phyloP scores from a whole-genome alignment of 1,140 invertebrate genomes.

The Pseudomyrmex cubaensis region DNA sequence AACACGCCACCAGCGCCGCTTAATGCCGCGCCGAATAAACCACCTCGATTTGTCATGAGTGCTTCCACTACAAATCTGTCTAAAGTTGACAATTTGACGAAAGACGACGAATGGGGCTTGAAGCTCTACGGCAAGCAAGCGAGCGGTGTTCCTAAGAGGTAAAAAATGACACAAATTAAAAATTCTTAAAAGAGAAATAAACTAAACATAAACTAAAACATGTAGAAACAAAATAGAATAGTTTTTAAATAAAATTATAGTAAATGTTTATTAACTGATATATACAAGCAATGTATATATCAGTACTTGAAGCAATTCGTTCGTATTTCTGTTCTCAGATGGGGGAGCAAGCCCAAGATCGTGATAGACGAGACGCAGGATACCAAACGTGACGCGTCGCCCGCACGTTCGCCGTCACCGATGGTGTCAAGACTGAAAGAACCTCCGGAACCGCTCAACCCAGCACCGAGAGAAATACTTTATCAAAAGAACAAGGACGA shows the following conservation, averaged over 20 bases:
- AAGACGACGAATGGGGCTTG: slow-evolving; percentile 92
- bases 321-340: slow-evolving; percentile 67
- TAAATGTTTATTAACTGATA: slow-evolving; percentile 5
- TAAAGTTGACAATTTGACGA: slow-evolving; percentile 78
- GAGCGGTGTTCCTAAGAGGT: slow-evolving; percentile 81
- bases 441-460: slow-evolving; percentile 75
- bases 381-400: slow-evolving; percentile 72
- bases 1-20: slow-evolving; percentile 66
- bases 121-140: slow-evolving; percentile 90
- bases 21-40: slow-evolving; percentile 85
- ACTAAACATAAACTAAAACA: not conserved
- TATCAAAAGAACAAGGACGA: slow-evolving; percentile 74
- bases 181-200: not conserved
- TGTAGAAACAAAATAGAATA: not conserved
- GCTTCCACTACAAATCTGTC: slow-evolving; percentile 80
- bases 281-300: too few species aligned
- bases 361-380: slow-evolving; percentile 78
- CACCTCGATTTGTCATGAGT: slow-evolving; percentile 83
- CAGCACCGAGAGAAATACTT: slow-evolving; percentile 64
- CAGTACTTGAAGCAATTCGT: slow-evolving; percentile 10
- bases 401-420: slow-evolving; percentile 73
- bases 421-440: slow-evolving; percentile 69
- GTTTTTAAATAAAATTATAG: not conserved
- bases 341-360: slow-evolving; percentile 81
- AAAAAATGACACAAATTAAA: not conserved